Conservation (phyloP, 2,888 invertebrate species). For the Carterocephalus palaemon region DNA sequence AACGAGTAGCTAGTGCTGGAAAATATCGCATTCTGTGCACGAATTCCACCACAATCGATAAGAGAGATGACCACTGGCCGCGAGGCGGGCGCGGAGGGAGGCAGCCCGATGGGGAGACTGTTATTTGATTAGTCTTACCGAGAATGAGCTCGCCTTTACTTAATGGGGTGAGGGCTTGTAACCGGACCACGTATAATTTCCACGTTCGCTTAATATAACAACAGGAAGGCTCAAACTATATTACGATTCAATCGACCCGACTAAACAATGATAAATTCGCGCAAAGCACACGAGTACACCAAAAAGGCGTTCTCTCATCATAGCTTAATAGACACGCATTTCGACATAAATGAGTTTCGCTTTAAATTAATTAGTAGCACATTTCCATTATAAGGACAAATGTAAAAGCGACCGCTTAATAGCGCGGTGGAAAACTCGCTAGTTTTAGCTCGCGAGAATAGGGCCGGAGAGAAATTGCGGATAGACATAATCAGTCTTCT, state of each 20-base stretch:
- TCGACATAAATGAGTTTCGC: slow-evolving; percentile 78
- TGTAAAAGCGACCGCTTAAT: slow-evolving; percentile 79
- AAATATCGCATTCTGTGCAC: slow-evolving; percentile 78
- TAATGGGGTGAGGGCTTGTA: slow-evolving; percentile 78
- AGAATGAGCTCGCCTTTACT: slow-evolving; percentile 78
- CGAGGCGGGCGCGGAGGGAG: slow-evolving; percentile 53
- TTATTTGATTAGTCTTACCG: slow-evolving; percentile 80
- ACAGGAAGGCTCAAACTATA: slow-evolving; percentile 8
- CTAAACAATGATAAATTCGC: slow-evolving; percentile 58
- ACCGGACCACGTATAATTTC: slow-evolving; percentile 74
- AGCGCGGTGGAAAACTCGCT: slow-evolving; percentile 78
- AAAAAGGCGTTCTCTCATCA: slow-evolving; percentile 69
- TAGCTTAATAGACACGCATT: slow-evolving; percentile 77
- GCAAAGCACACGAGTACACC: slow-evolving; percentile 43
- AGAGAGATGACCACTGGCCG: slow-evolving; percentile 78
- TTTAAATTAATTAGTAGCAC: slow-evolving; percentile 79
- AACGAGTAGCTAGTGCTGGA: slow-evolving; percentile 61
- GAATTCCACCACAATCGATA: slow-evolving; percentile 80
- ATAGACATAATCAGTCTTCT: slow-evolving; percentile 79
- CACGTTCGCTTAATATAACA: slow-evolving; percentile 45
- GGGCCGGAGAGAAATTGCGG: slow-evolving; percentile 77
- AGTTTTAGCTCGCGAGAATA: slow-evolving; percentile 78
- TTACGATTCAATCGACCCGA: slow-evolving; percentile 8
- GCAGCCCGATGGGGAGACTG: slow-evolving; percentile 64
- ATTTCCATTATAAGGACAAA: slow-evolving; percentile 80